Percentiles rank a stretch among this genome's conserved stretches.
Evolutionary conservation across 1,140 invertebrate genomes (phyloP).

Genomic region (Drosophila kikkawai): DNA sequence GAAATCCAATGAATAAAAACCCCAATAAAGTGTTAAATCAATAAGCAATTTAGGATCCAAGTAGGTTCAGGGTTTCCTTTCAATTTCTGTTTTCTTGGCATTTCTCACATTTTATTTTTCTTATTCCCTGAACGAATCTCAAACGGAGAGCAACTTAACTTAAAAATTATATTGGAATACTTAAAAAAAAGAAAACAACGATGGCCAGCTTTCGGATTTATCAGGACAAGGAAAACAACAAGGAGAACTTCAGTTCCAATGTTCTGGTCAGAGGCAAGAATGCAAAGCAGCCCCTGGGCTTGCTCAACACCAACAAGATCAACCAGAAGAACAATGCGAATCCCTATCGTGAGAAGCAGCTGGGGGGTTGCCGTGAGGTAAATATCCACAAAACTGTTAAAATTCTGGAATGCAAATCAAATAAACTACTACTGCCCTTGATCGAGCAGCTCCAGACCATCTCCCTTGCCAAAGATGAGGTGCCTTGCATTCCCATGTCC

Average conservation of each 20-base stretch:
- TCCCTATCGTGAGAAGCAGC: slow-evolving; percentile 38
- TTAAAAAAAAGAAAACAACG: slow-evolving; percentile 12
- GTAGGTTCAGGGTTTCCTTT: not conserved
- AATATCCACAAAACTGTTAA: slow-evolving; percentile 43
- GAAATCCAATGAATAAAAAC: not conserved
- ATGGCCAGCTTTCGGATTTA: slow-evolving; percentile 87
- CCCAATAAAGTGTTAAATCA: no score
- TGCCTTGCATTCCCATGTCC: slow-evolving; percentile 70
- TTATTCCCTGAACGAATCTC: not conserved
- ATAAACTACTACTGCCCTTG: slow-evolving; percentile 82
- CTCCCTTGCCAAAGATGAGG: slow-evolving; percentile 89
- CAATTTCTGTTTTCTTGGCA: not conserved
- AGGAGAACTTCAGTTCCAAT: slow-evolving; percentile 82
- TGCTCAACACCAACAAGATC: slow-evolving; percentile 84
- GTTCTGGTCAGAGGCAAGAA: slow-evolving; percentile 17
- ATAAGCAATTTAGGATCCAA: no score
- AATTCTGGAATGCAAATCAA: slow-evolving; percentile 42
- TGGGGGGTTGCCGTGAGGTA: slow-evolving; percentile 10
- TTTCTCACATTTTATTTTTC: no score
- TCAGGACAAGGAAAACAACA: slow-evolving; percentile 87
- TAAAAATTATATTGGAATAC: not conserved
- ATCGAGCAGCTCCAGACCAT: slow-evolving; percentile 89
- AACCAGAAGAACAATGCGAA: slow-evolving; percentile 60
- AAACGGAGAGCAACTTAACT: not conserved
- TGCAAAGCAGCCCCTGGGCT: slow-evolving; percentile 61